Conservation (phyloP, 2,888 invertebrate species). For the Hartigia nigra region DNA sequence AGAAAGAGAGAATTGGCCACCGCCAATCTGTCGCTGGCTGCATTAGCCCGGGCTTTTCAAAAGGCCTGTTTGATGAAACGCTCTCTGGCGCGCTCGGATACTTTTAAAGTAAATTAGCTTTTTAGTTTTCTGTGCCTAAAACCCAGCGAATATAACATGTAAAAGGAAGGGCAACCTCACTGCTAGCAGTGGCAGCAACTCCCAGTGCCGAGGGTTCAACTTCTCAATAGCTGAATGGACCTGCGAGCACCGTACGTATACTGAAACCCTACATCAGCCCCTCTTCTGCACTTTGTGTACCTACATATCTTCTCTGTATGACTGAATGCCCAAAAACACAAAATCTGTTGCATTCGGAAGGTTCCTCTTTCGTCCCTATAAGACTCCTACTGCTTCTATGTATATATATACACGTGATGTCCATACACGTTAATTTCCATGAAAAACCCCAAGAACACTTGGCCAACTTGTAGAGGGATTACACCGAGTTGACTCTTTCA, state of each 20-base stretch:
- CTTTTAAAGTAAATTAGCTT: conserved; percentile 67
- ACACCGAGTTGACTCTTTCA: not conserved
- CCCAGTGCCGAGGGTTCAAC: conserved; percentile 39
- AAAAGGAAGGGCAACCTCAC: conserved; percentile 49
- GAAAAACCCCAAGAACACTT: conserved; percentile 37
- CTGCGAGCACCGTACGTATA: conserved; percentile 18
- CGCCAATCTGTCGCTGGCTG: conserved; percentile 65
- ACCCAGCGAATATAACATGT: conserved; percentile 51
- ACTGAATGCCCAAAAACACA: conserved; percentile 59
- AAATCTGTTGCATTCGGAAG: conserved; percentile 44
- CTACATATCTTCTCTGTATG: conserved; percentile 30
- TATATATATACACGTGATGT: not conserved
- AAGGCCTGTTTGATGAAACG: conserved; percentile 46
- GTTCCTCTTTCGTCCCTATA: not conserved
- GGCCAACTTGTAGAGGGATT: not conserved
- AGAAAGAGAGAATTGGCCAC: conserved; percentile 43
- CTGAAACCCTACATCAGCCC: not conserved
- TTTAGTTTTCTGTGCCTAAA: conserved; percentile 64
- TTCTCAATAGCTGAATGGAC: conserved; percentile 50
- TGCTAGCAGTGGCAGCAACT: conserved; percentile 24
- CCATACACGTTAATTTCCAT: conserved; percentile 40
- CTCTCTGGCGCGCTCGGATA: conserved; percentile 46
- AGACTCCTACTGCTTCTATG: not conserved
- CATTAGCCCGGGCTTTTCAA: conserved; percentile 63
- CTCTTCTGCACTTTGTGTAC: conserved; percentile 23